A percentile compares a stretch with the other conserved stretches of the same genome.
Conservation (phyloP, 2,113 vertebrate species). For the Alexandromys fortis region DNA sequence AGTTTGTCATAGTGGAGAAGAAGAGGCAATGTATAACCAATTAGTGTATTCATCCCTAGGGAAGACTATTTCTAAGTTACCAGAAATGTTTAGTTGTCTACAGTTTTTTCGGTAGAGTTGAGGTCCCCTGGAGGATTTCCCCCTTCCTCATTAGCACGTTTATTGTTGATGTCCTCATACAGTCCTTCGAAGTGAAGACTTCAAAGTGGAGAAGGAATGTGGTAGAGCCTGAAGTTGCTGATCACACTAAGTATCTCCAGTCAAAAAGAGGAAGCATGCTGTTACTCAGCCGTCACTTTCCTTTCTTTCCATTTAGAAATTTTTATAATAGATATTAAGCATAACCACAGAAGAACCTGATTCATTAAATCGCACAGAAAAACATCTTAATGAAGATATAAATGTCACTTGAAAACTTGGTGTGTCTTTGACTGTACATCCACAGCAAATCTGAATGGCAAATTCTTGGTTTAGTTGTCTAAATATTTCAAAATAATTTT, state of each 20-base stretch:
- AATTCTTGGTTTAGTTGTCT: neutral
- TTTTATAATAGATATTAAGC: neutral
- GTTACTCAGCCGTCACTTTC: no score
- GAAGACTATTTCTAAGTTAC: neutral
- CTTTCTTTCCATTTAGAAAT: neutral
- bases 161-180: neutral
- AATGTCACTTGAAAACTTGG: neutral
- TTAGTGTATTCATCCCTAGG: neutral
- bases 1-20: no score
- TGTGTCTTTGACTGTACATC: neutral
- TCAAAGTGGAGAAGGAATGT: neutral
- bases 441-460: neutral
- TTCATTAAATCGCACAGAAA: neutral
- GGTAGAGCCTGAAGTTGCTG: neutral
- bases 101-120: neutral
- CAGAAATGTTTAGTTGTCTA: neutral
- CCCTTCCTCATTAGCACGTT: neutral
- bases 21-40: neutral
- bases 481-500: conserved; percentile 40
- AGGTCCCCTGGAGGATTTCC: neutral
- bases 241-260: neutral
- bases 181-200: neutral
- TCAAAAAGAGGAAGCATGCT: neutral
- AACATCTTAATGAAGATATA: neutral
- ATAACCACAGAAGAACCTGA: neutral